A percentile compares a stretch with the other conserved stretches of the same genome.
Evolutionary conservation across 2,113 vertebrate genomes (phyloP).

Genomic region (Paramormyrops kingsleyae): DNA sequence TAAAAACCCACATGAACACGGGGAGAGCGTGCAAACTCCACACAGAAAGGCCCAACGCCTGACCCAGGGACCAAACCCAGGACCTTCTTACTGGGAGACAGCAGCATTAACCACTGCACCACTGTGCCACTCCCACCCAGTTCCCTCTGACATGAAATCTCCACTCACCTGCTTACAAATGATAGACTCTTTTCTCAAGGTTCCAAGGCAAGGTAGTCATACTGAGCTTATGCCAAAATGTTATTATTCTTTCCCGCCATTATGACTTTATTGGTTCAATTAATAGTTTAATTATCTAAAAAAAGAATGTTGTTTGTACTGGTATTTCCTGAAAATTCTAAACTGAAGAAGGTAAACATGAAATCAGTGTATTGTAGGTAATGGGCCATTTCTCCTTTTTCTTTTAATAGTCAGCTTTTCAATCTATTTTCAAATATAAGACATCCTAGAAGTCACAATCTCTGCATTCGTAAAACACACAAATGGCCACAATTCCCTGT

Average conservation of each 20-base stretch:
- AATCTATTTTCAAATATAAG: no score
- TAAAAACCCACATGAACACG: no score
- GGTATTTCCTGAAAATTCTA: not conserved
- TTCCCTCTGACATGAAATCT: not conserved
- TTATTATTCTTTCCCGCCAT: not conserved
- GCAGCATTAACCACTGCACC: no score
- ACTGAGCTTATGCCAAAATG: not conserved
- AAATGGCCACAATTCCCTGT: not conserved
- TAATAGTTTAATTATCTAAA: not conserved
- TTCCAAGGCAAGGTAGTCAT: not conserved
- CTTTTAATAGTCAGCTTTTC: no score
- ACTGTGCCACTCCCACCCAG: accelerated
- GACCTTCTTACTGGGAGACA: no score
- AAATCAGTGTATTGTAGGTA: no score
- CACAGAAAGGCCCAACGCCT: no score
- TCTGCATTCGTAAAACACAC: not conserved
- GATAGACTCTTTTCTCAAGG: not conserved
- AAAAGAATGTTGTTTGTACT: not conserved
- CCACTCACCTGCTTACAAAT: not conserved
- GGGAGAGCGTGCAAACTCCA: no score
- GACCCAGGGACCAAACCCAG: no score
- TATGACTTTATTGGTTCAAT: no score
- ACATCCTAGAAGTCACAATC: not conserved
- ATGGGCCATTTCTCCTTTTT: no score
- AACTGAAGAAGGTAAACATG: not conserved